These are phyloP conservation scores for Chelonoidis abingdonii DNA, from an alignment of 2,113 vertebrate genomes.

Conservation along the genomic window DNA sequence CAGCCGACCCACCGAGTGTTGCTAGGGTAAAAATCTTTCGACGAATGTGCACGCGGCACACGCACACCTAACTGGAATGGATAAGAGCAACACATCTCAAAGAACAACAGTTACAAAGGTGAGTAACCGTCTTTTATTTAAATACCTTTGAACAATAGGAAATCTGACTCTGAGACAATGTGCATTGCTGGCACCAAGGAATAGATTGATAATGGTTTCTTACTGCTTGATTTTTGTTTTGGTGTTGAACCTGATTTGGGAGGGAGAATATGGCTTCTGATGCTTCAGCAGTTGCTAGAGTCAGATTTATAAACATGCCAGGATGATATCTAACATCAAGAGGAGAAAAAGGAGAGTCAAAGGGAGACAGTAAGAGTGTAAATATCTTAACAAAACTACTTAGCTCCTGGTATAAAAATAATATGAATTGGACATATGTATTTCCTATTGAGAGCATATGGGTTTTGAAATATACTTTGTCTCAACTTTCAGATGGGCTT, in stretches of 20 bases:
- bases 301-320: neutral
- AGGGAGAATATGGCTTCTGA: neutral
- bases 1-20: no score
- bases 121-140: neutral
- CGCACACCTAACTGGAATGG: no score
- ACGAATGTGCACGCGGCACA: no score
- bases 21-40: no score
- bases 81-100: no score
- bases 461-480: neutral
- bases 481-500: neutral
- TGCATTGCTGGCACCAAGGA: neutral
- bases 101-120: no score
- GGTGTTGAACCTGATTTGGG: neutral
- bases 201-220: neutral
- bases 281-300: neutral
- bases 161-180: neutral
- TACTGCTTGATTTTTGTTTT: neutral
- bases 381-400: neutral
- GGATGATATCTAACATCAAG: neutral
- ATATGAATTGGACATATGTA: neutral
- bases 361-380: neutral
- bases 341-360: neutral
- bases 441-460: neutral
- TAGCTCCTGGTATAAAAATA: neutral
- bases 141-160: neutral